Percentiles rank a stretch among this genome's conserved stretches.
These are phyloP conservation scores for Lithobates sylvaticus DNA, from an alignment of 2,797 vertebrate genomes.

Conservation along the genomic window DNA sequence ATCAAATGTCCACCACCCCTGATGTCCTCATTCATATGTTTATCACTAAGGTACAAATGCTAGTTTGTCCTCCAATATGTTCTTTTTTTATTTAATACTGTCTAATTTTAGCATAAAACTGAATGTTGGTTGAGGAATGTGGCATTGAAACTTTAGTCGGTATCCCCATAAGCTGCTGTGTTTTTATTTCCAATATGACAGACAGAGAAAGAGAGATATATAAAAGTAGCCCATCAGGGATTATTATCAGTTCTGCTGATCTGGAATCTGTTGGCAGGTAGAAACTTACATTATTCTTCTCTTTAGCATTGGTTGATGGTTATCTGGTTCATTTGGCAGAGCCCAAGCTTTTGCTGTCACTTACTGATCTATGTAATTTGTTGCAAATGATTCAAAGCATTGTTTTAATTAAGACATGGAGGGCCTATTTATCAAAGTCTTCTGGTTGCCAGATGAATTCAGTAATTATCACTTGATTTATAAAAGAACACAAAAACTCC, in stretches of 20 bases:
- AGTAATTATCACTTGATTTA: slow-evolving; percentile 55
- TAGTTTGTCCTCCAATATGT: too few species aligned
- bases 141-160: neutral
- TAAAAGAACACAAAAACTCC: slow-evolving; percentile 50
- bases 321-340: slow-evolving; percentile 61
- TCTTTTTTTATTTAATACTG: neutral
- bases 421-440: slow-evolving; percentile 56
- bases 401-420: slow-evolving; percentile 62
- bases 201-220: slow-evolving; percentile 1
- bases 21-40: too few species aligned
- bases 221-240: slow-evolving; percentile 24
- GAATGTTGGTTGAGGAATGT: too few species aligned
- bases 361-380: slow-evolving; percentile 60
- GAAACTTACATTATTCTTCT: slow-evolving; percentile 52
- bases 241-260: slow-evolving; percentile 52
- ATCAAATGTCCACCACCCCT: too few species aligned
- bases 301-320: slow-evolving; percentile 38
- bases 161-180: neutral
- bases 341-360: slow-evolving; percentile 46
- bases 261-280: slow-evolving; percentile 53
- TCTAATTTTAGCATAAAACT: neutral
- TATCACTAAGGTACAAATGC: too few species aligned
- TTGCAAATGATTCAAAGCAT: slow-evolving; percentile 59
- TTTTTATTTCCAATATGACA: slow-evolving; percentile 1
- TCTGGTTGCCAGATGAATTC: slow-evolving; percentile 34